Evolutionary conservation across 2,797 vertebrate species (phyloP), one percentile per base, ranked within the genome.

Genomic region (Momotus momota): DNA sequence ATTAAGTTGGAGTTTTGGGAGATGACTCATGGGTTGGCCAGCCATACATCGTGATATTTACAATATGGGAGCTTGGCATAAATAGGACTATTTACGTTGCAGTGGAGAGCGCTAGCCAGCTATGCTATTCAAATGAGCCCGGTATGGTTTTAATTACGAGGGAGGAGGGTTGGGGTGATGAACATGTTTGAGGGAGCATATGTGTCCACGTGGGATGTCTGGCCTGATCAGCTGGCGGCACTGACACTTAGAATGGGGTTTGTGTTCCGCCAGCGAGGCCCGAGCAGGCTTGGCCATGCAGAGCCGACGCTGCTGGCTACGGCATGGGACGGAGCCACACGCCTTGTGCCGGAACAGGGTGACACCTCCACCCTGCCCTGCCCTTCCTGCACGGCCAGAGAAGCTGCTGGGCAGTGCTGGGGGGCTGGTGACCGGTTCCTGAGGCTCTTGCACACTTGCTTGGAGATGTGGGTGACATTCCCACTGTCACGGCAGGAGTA

Each of bases 41-140:
- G 88, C 96, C 96, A 93, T 97, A 97, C 87, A 9, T 97, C 88
- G 97, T 95, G 98, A 97, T 98, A 98, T 98, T 98, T 98, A 98
- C 97, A 96, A 96, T 96, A 96, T 96, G 96, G 96, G 97, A 96
- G 97, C 97, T 97, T 98, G 98, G 98, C 98, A 97, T 98, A 97
- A 98, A 97, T 97, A 98, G 97, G 97, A 97, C 97, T 97, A 89
- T 97, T 98, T 97, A 97, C 96, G 94, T 97, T 97, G 97, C 97
- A 96, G 96, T 5, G 95, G 79, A 66, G 96, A 96, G 94, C 67
- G 64, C 93, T 97, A 95, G 97, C 98, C 97, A 96, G 96, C 97
- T 78, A 85, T 45, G 57, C 35, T 46, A 67, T 94, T 94, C 96
- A 93, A 95, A 96, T 86, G 86, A 97, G 81, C 89, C 54, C 69